Conservation (phyloP, 2,113 vertebrate genomes). For the Cinclus cinclus region DNA sequence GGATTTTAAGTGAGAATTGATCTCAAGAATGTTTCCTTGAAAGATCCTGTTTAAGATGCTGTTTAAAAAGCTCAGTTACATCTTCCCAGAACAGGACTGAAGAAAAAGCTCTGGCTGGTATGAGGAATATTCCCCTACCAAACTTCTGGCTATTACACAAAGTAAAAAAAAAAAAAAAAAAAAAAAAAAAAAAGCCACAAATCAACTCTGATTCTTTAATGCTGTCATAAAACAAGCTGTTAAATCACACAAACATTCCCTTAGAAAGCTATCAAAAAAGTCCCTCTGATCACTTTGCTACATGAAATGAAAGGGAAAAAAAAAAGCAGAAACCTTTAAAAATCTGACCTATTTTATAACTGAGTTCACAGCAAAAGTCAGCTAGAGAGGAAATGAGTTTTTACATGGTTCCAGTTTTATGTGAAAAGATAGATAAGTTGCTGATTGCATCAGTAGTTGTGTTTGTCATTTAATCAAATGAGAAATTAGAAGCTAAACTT, state of each 20-base stretch:
- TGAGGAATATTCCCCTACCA: background rate
- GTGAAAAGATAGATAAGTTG: background rate
- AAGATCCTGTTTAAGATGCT: background rate
- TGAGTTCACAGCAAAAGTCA: background rate
- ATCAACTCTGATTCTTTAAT: background rate
- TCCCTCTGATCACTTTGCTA: background rate
- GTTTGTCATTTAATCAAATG: slow-evolving; percentile 6
- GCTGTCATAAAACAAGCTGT: background rate
- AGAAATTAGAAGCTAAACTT: background rate
- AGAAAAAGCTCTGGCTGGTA: background rate
- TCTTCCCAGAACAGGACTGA: background rate
- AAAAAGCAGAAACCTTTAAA: background rate
- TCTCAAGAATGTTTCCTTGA: background rate
- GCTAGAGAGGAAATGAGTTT: slow-evolving; percentile 14
- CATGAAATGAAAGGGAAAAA: background rate
- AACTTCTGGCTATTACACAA: background rate
- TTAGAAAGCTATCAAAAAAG: background rate
- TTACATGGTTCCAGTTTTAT: background rate
- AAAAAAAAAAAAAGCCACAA: background rate
- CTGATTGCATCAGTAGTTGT: background rate
- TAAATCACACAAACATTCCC: background rate
- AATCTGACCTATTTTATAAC: background rate
- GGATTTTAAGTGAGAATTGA: background rate
- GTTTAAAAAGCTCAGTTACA: background rate
- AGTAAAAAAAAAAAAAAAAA: background rate